phyloP scores from a whole-genome alignment of 1,140 invertebrate species.

The Steinernema khuongi region DNA sequence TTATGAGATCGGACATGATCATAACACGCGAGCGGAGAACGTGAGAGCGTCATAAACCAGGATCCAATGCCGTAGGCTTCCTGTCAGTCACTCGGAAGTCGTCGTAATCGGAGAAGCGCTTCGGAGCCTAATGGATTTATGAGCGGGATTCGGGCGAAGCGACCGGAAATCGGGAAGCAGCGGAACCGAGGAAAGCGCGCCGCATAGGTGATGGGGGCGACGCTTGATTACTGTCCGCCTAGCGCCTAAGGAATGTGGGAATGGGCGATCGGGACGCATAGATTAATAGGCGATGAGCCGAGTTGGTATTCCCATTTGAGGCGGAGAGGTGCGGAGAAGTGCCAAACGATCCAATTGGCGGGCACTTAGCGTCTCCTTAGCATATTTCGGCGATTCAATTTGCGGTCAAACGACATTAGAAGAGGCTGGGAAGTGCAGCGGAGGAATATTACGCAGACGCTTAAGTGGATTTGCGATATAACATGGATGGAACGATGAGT shows the following conservation, averaged over 20 bases:
- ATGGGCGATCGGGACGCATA: constrained; percentile 6
- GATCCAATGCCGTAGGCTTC: not conserved
- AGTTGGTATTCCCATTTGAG: constrained; percentile 3
- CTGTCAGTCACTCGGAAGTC: not conserved
- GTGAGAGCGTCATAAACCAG: not conserved
- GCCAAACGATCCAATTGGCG: constrained; percentile 7
- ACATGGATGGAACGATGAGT: no score
- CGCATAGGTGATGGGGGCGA: not conserved
- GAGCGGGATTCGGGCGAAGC: not conserved
- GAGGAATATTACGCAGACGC: no score
- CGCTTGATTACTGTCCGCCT: not conserved
- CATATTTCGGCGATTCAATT: constrained; percentile 17
- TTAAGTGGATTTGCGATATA: no score
- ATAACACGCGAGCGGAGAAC: not conserved
- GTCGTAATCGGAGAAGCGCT: not conserved
- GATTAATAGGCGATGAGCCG: not conserved
- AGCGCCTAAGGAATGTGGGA: not conserved
- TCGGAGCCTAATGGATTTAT: not conserved
- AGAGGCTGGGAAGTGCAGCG: not conserved
- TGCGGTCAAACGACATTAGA: constrained; percentile 16
- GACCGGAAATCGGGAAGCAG: constrained; percentile 3
- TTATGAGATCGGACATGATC: no score
- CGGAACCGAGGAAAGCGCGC: not conserved
- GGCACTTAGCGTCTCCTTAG: not conserved
- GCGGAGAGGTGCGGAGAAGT: not conserved